phyloP scores from a whole-genome alignment of 2,888 invertebrate species.

The Cataglyphis rosenhaueri region DNA sequence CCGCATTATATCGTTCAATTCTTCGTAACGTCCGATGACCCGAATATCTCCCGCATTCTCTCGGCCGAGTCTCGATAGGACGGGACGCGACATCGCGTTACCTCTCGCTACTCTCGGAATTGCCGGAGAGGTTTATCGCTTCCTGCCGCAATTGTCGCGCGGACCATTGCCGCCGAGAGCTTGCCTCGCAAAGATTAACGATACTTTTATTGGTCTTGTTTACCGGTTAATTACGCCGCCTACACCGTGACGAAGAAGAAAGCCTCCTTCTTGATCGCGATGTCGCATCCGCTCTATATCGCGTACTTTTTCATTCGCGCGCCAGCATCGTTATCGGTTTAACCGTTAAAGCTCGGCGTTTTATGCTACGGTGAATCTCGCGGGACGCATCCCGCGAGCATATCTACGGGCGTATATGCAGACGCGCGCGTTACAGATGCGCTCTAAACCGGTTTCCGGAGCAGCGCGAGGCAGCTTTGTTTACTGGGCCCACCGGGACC shows the following conservation, averaged over 20 bases:
- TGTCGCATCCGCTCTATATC: not conserved
- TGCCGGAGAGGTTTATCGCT: slow-evolving; percentile 71
- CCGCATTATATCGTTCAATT: slow-evolving; percentile 42
- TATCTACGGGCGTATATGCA: slow-evolving; percentile 5
- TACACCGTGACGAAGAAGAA: slow-evolving; percentile 53
- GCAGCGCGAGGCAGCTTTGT: slow-evolving; percentile 72
- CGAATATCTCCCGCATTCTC: slow-evolving; percentile 42
- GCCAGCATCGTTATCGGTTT: slow-evolving; percentile 63
- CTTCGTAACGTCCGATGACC: slow-evolving; percentile 33
- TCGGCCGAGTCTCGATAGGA: not conserved
- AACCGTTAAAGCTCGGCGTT: slow-evolving; percentile 42
- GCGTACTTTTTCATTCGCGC: not conserved
- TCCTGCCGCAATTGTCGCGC: slow-evolving; percentile 78
- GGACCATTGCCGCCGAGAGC: slow-evolving; percentile 48
- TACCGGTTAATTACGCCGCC: slow-evolving; percentile 79
- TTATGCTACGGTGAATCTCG: slow-evolving; percentile 33
- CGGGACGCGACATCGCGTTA: slow-evolving; percentile 18
- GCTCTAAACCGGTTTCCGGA: slow-evolving; percentile 74
- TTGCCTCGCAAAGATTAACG: slow-evolving; percentile 77
- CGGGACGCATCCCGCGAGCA: slow-evolving; percentile 24
- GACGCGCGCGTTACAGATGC: slow-evolving; percentile 52
- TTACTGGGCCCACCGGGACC: slow-evolving; percentile 73
- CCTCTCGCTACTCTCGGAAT: slow-evolving; percentile 56
- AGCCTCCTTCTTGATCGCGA: slow-evolving; percentile 21
- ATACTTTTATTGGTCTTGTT: slow-evolving; percentile 80